Evolutionary conservation across 2,888 invertebrate genomes (phyloP), one percentile per base, ranked within the genome.

Genomic region (Patella depressa): DNA sequence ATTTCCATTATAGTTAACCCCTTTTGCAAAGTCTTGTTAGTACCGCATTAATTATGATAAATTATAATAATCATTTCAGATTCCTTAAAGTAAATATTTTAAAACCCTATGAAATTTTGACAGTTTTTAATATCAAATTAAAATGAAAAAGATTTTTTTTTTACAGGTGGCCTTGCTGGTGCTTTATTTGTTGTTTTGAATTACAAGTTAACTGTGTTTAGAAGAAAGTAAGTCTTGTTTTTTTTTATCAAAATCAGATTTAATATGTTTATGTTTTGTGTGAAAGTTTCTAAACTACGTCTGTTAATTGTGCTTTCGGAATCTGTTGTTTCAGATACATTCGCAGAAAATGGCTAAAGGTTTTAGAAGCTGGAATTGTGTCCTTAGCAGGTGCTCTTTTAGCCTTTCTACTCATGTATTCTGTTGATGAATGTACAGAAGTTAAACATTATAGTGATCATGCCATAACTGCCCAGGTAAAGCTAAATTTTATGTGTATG

Each of bases 151-250:
- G 19, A n/a, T 74, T 24, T 9, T 76, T 5, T 5, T 75, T 34
- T 85, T 83, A 69, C 79, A 90, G 93, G 99, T 11, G 99, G 99
- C 0, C 87, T 96, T 1, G 92, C 96, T 14, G 99, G 99, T 2
- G 97, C 99, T 7, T 89, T 96, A 0, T 99, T 98, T 96, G 98
- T 98, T 92, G 93, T 95, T 82, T 93, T 98, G 72, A 99, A 99
- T 92, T 96, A 95, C 86, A 95, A 94, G 90, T 93, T 99, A 17
- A 95, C 97, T n/a, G 95, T 96, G 12, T 97, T 97, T 90, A 94
- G 99, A 74, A 94, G 96, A 91, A 94, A 94, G 95, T 96, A 91
- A 90, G 89, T 78, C 14, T 73, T 17, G 11, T 57, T 57, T 3
- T 4, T 57, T 24, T 57, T 12, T 24, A 15, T 29, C 29, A 57